phyloP scores from a whole-genome alignment of 2,113 vertebrate species.

The Kryptolebias marmoratus region DNA sequence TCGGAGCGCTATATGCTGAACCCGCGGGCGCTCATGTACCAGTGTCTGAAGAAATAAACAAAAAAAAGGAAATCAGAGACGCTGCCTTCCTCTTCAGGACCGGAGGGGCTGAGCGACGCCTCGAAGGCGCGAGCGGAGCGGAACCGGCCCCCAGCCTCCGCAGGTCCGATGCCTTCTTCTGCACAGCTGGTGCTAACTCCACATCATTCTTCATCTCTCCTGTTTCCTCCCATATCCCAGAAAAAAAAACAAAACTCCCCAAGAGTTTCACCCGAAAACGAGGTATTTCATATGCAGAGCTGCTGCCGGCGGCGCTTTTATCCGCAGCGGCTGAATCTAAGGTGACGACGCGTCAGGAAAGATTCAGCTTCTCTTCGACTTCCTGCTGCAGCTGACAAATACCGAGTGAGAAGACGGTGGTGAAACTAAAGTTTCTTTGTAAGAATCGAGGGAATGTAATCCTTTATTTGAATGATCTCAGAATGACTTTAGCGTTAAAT shows the following conservation, averaged over 20 bases:
- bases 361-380: not conserved
- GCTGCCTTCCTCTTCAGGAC: slow-evolving; percentile 16
- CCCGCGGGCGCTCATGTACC: slow-evolving; percentile 83
- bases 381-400: not conserved
- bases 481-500: no score
- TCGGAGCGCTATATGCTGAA: slow-evolving; percentile 83
- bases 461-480: not conserved
- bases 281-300: slow-evolving; percentile 47
- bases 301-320: slow-evolving; percentile 15
- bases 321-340: not conserved
- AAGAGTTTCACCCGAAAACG: slow-evolving; percentile 40
- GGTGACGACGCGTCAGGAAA: no score
- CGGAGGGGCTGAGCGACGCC: slow-evolving; percentile 40
- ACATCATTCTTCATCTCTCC: slow-evolving; percentile 18
- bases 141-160: slow-evolving; percentile 48
- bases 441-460: not conserved
- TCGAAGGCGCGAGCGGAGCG: slow-evolving; percentile 24
- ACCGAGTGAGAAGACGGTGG: not conserved
- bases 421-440: not conserved
- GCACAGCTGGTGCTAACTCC: slow-evolving; percentile 63
- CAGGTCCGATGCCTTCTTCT: slow-evolving; percentile 52
- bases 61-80: not conserved
- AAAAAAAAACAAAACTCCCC: not conserved
- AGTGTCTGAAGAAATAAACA: slow-evolving; percentile 84
- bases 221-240: slow-evolving; percentile 23